Conservation (phyloP, 2,797 vertebrate species). For the Erethizon dorsatum region DNA sequence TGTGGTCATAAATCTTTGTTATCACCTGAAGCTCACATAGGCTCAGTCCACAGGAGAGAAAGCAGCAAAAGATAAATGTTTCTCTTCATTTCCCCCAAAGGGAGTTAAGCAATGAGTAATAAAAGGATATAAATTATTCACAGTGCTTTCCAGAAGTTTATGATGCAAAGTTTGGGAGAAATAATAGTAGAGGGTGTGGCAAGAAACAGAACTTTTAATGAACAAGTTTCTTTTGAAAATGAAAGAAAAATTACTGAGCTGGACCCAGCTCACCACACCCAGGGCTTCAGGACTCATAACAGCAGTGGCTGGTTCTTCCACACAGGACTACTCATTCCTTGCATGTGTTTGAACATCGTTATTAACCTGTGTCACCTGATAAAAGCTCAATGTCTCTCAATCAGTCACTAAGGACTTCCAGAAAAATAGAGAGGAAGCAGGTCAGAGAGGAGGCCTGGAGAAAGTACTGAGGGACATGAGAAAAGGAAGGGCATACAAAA, state of each 20-base stretch:
- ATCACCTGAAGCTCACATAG: conserved; percentile 75
- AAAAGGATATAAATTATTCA: conserved; percentile 89
- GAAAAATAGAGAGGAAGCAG: background rate
- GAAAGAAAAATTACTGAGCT: background rate
- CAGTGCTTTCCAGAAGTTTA: conserved; percentile 84
- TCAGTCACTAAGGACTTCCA: background rate
- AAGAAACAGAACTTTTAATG: background rate
- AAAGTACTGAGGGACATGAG: background rate
- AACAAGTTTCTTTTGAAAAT: background rate
- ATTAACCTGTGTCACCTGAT: background rate
- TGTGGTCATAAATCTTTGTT: conserved; percentile 80
- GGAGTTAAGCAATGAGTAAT: conserved; percentile 85
- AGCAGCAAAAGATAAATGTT: conserved; percentile 84
- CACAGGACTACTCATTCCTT: background rate
- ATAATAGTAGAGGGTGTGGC: background rate
- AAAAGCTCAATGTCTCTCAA: background rate
- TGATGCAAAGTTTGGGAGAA: conserved; percentile 77
- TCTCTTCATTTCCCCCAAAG: conserved; percentile 86
- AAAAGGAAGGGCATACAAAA: background rate
- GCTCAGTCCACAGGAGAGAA: conserved; percentile 80
- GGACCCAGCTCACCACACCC: background rate
- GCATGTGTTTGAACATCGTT: background rate
- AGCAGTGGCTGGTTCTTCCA: rapidly evolving
- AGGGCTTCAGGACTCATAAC: no score
- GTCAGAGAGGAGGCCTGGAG: background rate